phyloP scores from a whole-genome alignment of 2,113 vertebrate genomes.

The Myiozetetes cayanensis region DNA sequence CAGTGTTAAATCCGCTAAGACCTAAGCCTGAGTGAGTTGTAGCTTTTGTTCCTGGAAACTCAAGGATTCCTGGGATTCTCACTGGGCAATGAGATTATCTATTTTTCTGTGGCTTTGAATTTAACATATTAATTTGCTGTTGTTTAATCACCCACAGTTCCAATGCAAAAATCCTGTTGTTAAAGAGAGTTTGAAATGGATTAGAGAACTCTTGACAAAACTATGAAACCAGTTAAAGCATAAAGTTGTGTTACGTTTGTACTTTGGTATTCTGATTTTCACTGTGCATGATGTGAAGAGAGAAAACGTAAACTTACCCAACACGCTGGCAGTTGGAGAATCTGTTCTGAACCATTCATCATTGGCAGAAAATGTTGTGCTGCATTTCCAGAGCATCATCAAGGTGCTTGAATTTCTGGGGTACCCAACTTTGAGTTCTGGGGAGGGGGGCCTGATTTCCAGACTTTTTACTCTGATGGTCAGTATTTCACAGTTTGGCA shows the following conservation, averaged over 20 bases:
- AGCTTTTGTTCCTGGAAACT: constrained; percentile 53
- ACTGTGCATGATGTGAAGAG: background rate
- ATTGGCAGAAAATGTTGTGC: background rate
- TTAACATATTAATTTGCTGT: constrained; percentile 47
- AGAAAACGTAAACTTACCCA: background rate
- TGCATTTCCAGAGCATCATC: background rate
- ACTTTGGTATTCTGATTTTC: background rate
- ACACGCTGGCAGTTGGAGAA: background rate
- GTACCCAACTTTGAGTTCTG: background rate
- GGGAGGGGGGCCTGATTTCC: background rate
- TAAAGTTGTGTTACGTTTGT: background rate
- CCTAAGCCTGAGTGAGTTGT: constrained; percentile 12
- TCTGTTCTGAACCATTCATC: background rate
- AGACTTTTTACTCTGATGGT: background rate
- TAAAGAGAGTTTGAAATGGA: background rate
- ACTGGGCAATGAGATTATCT: constrained; percentile 37
- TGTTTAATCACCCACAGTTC: background rate
- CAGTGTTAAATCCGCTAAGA: background rate
- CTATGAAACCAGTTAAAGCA: background rate
- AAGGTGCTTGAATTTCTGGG: background rate
- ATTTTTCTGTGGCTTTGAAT: constrained; percentile 35
- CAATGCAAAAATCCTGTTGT: constrained; percentile 3
- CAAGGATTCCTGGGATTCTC: constrained; percentile 27
- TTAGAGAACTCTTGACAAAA: constrained; percentile 8
- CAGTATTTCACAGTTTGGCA: background rate